A percentile compares a stretch with the other conserved stretches of the same genome.
Evolutionary conservation across 30 jellyfish, hydroid and myxozoan species (phyloP).

Genomic region (Hydra vulgaris): DNA sequence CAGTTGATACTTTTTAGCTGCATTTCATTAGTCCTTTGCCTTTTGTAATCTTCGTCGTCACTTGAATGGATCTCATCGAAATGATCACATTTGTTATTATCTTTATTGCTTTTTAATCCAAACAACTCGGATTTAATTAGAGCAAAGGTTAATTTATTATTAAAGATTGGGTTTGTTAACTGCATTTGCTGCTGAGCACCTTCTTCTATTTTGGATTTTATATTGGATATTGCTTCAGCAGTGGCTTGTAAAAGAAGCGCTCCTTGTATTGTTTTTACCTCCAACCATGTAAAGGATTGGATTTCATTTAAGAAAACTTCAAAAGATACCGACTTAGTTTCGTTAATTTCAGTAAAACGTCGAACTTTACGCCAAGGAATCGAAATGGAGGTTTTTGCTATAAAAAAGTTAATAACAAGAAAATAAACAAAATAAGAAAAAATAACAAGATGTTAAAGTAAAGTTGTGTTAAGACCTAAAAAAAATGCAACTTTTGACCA

Average conservation of each 20-base stretch:
- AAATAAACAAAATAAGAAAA: too few relatives aligned
- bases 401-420: too few relatives aligned
- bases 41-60: background rate
- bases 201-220: constrained; percentile 33
- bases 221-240: constrained; percentile 46
- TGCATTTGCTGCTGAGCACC: constrained; percentile 39
- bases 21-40: too few relatives aligned
- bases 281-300: constrained; percentile 76
- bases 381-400: constrained; percentile 43
- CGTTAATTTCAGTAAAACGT: constrained; percentile 73
- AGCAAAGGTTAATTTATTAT: constrained; percentile 45
- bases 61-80: background rate
- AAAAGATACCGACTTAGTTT: constrained; percentile 28
- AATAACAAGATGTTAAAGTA: too few relatives aligned
- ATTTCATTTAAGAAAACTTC: constrained; percentile 64
- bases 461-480: too few relatives aligned
- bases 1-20: too few relatives aligned
- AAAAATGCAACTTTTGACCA: too few relatives aligned
- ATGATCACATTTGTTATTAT: background rate
- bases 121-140: constrained; percentile 64
- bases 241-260: constrained; percentile 57
- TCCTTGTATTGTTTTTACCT: constrained; percentile 59
- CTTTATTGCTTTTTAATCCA: constrained; percentile 14
- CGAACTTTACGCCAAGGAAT: constrained; percentile 96
- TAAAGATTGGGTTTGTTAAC: background rate